Evolutionary conservation across 23 tunicate species (phyloP).

Genomic region (Clavelina lepadiformis): DNA sequence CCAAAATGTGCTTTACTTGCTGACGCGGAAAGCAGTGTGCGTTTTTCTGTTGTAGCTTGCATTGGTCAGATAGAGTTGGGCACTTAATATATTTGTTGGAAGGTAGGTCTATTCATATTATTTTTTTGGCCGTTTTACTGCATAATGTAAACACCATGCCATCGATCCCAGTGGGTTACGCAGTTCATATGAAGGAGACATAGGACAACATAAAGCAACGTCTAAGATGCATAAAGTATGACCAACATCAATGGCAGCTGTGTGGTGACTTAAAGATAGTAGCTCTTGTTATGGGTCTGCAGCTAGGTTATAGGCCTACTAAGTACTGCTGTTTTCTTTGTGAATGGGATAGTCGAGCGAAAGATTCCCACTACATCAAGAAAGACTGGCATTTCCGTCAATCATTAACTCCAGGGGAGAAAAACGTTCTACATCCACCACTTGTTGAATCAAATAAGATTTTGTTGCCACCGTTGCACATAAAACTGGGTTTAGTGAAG

Average conservation of each 20-base stretch:
- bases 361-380: constrained; percentile 25
- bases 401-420: constrained; percentile 25
- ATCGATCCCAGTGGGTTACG: constrained; percentile 32
- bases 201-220: constrained; percentile 29
- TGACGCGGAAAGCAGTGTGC: too few species aligned
- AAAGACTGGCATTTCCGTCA: constrained; percentile 42
- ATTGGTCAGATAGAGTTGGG: too few species aligned
- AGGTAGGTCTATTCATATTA: too few species aligned
- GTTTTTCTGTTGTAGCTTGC: too few species aligned
- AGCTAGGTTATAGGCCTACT: constrained; percentile 29
- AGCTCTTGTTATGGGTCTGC: constrained; percentile 32
- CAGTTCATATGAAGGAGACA: constrained; percentile 32
- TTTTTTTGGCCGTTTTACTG: constrained; percentile 30
- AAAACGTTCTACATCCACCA: constrained; percentile 34
- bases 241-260: constrained; percentile 36
- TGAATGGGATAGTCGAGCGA: constrained; percentile 29
- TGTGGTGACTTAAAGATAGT: constrained; percentile 39
- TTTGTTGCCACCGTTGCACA: constrained; percentile 31
- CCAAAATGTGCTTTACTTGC: too few species aligned
- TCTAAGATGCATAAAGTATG: constrained; percentile 22
- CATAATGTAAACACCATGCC: constrained; percentile 42
- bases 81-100: too few species aligned
- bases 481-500: constrained; percentile 29
- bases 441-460: constrained; percentile 18
- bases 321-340: constrained; percentile 26